A percentile compares a stretch with the other conserved stretches of the same genome.
These are phyloP conservation scores for Oscheius sp. DNA, from an alignment of 2,888 invertebrate species.

Conservation along the genomic window DNA sequence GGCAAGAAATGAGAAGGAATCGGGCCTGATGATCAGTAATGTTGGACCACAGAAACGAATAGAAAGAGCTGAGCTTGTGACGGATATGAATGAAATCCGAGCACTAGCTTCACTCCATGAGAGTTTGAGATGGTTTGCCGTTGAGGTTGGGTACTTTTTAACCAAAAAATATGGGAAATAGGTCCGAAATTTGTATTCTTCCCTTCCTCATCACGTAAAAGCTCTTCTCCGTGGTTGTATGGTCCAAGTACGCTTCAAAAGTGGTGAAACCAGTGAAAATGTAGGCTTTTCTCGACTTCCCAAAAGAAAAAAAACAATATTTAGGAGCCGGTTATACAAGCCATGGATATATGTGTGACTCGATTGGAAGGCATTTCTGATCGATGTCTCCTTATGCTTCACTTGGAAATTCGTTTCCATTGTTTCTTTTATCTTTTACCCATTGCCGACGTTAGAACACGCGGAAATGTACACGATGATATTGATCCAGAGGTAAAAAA, in stretches of 20 bases:
- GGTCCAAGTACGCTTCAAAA: slow-evolving; percentile 54
- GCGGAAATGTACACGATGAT: slow-evolving; percentile 56
- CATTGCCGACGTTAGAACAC: slow-evolving; percentile 72
- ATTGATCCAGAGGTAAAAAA: slow-evolving; percentile 63
- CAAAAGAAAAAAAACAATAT: not conserved
- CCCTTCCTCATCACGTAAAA: slow-evolving; percentile 42
- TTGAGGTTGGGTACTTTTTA: slow-evolving; percentile 31
- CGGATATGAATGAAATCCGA: slow-evolving; percentile 83
- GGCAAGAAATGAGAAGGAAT: slow-evolving; percentile 84
- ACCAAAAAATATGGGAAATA: not conserved
- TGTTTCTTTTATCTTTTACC: slow-evolving; percentile 90
- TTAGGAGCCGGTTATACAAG: slow-evolving; percentile 54
- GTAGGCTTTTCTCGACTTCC: slow-evolving; percentile 26
- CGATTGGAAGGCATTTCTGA: slow-evolving; percentile 81
- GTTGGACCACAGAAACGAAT: slow-evolving; percentile 72
- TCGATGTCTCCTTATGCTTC: slow-evolving; percentile 87
- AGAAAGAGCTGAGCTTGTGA: slow-evolving; percentile 79
- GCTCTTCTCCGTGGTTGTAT: slow-evolving; percentile 38
- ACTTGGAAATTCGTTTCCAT: slow-evolving; percentile 88
- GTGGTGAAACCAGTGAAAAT: slow-evolving; percentile 53
- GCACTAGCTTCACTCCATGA: slow-evolving; percentile 89
- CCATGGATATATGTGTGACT: slow-evolving; percentile 60
- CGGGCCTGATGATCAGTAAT: slow-evolving; percentile 90
- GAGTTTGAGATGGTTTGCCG: slow-evolving; percentile 78
- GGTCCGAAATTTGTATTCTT: slow-evolving; percentile 44